Conservation (phyloP, 2,113 vertebrate genomes). For the Euleptes europaea region DNA sequence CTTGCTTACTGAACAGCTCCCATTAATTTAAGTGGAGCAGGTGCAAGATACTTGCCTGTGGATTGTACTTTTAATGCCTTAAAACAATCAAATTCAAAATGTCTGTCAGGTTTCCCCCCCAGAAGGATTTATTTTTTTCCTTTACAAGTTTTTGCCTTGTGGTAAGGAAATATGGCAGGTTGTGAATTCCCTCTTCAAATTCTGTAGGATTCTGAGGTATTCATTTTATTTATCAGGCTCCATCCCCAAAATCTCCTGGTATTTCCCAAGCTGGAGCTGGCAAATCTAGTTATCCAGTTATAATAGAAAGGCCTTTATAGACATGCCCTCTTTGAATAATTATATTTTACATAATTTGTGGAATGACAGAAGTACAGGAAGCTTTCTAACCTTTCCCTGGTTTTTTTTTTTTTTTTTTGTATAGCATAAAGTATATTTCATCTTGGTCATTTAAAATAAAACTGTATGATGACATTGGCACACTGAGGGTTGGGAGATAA, state of each 20-base stretch:
- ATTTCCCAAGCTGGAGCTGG: too few relatives aligned
- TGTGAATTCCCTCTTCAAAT: background rate
- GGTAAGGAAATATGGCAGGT: background rate
- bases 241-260: too few relatives aligned
- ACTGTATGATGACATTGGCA: slow-evolving; percentile 53
- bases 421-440: background rate
- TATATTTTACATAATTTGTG: too few relatives aligned
- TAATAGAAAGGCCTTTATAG: too few relatives aligned
- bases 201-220: background rate
- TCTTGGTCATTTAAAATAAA: slow-evolving; percentile 25
- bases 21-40: background rate
- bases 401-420: background rate
- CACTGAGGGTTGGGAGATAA: slow-evolving; percentile 57
- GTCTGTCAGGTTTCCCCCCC: background rate
- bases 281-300: too few relatives aligned
- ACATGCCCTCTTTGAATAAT: too few relatives aligned
- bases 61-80: background rate
- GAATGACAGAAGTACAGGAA: too few relatives aligned
- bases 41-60: background rate
- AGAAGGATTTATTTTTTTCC: background rate
- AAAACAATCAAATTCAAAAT: background rate
- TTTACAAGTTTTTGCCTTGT: background rate
- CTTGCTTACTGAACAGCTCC: background rate
- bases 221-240: too few relatives aligned
- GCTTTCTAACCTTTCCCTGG: too few relatives aligned